Base-by-base conservation (phyloP, 2,797 vertebrate species). In the Scolopax bukidnonensis region DNA sequence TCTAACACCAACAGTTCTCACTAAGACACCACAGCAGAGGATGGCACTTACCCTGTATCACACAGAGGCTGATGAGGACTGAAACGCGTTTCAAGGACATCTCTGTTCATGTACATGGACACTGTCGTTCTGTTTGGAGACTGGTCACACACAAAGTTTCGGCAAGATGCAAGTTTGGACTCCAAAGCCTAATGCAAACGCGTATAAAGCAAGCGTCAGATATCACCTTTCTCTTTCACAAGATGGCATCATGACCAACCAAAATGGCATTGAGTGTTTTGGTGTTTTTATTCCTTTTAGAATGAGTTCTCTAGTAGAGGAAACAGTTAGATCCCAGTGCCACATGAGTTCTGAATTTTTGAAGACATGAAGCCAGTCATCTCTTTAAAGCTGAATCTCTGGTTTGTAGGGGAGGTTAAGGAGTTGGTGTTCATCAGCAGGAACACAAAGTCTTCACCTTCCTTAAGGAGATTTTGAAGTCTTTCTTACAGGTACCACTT, bases 91-190 rank as follows among this genome's bases (percentile, higher is more conserved):
- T 99, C 99, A 3, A 98, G 78, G 16, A 97, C 95, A 9, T 98
- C 98, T 81, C 98, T 98, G 93, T 95, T 97, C 93, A 97, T 97
- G 45, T 92, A 96, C 24, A 98, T 97, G 73, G 98, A 96, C 16
- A 97, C 90, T 1, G 98, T 91, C 1, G 98, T 86, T 87, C 98
- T 98, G 91, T 73, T 98, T 48, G 98, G 98, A 16, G 98, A 98
- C 43, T 99, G 98, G 83, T 99, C 99, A 6, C 98, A 99, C 43
- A 99, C 97, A 68, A 99, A 99, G 96, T 99, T 99, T 96, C 99
- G 98, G 97, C 99, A 99, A 33, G 99, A 99, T 0, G 99, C 99
- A 78, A 99, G 97, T 95, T 99, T 99, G 50, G 99, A 99, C 95
- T 99, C 99, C 96, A 99, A 97, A n/a, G 99, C 99, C 99, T 99